Evolutionary conservation across 2,888 invertebrate species (phyloP).

Genomic region (Hymenopus coronatus): DNA sequence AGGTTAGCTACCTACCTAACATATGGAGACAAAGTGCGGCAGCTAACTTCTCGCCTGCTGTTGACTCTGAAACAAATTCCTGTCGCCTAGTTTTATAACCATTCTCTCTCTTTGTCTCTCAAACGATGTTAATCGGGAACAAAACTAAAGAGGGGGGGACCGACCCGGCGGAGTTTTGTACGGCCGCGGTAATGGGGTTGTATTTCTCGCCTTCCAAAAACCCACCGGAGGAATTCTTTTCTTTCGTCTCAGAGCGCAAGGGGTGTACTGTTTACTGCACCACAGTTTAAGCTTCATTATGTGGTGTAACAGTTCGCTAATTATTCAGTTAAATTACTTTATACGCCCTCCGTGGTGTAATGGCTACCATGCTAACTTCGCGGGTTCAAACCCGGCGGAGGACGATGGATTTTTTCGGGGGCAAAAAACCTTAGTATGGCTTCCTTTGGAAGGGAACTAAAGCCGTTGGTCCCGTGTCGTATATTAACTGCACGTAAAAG

Average conservation of each 20-base stretch:
- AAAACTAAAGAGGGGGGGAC: neutral
- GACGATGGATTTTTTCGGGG: too few relatives aligned
- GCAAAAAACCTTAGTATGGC: too few relatives aligned
- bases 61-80: neutral
- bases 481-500: too few relatives aligned
- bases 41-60: neutral
- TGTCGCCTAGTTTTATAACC: neutral
- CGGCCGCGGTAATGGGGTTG: constrained; percentile 14
- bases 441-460: too few relatives aligned
- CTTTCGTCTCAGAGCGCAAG: neutral
- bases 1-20: neutral
- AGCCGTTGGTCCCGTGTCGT: too few relatives aligned
- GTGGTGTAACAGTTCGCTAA: too few relatives aligned
- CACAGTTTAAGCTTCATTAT: too few relatives aligned
- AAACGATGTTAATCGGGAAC: neutral
- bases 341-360: too few relatives aligned
- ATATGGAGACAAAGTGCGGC: neutral
- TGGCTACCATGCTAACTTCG: too few relatives aligned
- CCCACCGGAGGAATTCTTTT: neutral
- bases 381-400: too few relatives aligned
- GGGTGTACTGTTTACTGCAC: neutral
- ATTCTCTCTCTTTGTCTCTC: neutral
- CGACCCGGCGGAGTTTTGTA: neutral
- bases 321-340: too few relatives aligned
- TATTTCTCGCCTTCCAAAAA: constrained; percentile 19